Evolutionary conservation across 2,113 vertebrate species (phyloP).

Genomic region (Rhodinocichla rosea): DNA sequence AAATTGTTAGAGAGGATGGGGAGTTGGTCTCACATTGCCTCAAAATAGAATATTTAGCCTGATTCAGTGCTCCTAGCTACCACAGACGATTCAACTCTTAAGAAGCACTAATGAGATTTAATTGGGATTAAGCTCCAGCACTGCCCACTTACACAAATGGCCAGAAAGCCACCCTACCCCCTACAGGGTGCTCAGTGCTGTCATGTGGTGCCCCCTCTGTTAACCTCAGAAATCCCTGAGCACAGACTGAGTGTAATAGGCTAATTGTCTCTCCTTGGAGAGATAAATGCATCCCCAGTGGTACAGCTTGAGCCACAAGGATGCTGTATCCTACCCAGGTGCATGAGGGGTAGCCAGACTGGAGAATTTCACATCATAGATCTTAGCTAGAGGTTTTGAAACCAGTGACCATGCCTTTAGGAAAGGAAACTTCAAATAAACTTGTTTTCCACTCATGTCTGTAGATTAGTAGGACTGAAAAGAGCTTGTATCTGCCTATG

Average conservation of each 20-base stretch:
- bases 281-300: background rate
- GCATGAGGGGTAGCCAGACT: background rate
- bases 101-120: slow-evolving; percentile 60
- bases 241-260: slow-evolving; percentile 3
- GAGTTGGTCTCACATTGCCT: background rate
- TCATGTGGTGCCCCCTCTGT: slow-evolving; percentile 32
- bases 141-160: slow-evolving; percentile 58
- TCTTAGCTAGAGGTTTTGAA: background rate
- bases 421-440: background rate
- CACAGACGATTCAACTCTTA: slow-evolving; percentile 34
- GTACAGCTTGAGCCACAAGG: background rate
- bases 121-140: slow-evolving; percentile 37
- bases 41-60: slow-evolving; percentile 24
- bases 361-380: background rate
- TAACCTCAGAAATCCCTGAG: slow-evolving; percentile 55
- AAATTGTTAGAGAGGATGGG: background rate
- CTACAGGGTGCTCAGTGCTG: background rate
- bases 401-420: background rate
- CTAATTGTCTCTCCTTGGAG: slow-evolving; percentile 14
- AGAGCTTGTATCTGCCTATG: background rate
- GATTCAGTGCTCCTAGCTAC: slow-evolving; percentile 22
- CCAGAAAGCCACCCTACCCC: slow-evolving; percentile 20
- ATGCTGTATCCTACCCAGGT: background rate
- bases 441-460: background rate
- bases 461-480: background rate